These are phyloP conservation scores for Passer domesticus DNA, from an alignment of 2,113 vertebrate genomes.

Conservation along the genomic window DNA sequence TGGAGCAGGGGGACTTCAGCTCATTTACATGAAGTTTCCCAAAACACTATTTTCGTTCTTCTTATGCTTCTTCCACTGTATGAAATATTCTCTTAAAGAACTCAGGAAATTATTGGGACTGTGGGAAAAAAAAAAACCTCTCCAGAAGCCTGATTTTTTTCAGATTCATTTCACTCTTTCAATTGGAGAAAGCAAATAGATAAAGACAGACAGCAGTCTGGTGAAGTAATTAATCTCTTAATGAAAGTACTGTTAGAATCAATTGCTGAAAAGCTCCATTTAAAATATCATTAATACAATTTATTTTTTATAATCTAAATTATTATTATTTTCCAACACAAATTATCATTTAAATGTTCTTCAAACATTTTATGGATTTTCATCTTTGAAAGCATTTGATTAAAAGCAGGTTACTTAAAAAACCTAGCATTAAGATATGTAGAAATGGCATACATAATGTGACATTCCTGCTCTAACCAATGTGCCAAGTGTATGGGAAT, in stretches of 20 bases:
- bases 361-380: neutral
- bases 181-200: neutral
- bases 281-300: neutral
- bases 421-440: neutral
- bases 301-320: neutral
- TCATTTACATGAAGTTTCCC: neutral
- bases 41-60: neutral
- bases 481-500: neutral
- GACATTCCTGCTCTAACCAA: neutral
- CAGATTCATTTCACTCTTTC: neutral
- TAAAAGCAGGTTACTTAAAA: neutral
- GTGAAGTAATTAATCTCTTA: neutral
- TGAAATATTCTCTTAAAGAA: neutral
- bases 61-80: neutral
- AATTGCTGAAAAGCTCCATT: neutral
- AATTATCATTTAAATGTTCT: neutral
- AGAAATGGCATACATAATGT: neutral
- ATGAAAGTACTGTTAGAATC: neutral
- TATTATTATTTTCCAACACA: neutral
- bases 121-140: neutral
- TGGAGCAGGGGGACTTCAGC: neutral
- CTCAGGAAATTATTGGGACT: fast-evolving
- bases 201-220: neutral
- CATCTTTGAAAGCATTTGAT: neutral
- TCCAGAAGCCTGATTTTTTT: neutral